Conservation (phyloP, 2,888 invertebrate species). For the Spodoptera exigua region DNA sequence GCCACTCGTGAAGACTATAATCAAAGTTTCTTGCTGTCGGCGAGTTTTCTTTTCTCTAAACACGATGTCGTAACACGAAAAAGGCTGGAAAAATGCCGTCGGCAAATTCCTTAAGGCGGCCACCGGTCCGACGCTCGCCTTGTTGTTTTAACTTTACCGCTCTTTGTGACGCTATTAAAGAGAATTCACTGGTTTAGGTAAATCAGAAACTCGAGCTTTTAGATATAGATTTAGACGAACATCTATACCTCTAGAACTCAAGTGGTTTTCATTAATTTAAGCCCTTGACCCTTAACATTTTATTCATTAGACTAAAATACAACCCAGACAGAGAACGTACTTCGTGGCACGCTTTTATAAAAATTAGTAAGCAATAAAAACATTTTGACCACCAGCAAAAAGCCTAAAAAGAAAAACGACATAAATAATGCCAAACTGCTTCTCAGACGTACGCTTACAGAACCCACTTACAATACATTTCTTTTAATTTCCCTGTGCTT, state of each 20-base stretch:
- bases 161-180: constrained; percentile 79
- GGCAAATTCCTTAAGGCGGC: constrained; percentile 79
- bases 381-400: constrained; percentile 24
- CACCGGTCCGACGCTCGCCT: constrained; percentile 66
- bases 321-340: constrained; percentile 9
- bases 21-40: constrained; percentile 87
- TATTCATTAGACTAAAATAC: constrained; percentile 18
- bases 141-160: constrained; percentile 80
- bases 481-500: constrained; percentile 48
- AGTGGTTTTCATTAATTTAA: constrained; percentile 15
- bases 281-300: constrained; percentile 21
- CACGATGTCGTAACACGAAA: constrained; percentile 88
- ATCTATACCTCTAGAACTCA: constrained; percentile 26
- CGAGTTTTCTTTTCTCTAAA: constrained; percentile 88
- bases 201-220: constrained; percentile 68
- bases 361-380: constrained; percentile 32
- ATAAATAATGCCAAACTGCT: constrained; percentile 35
- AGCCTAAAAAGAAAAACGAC: constrained; percentile 32
- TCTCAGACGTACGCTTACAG: constrained; percentile 30
- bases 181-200: constrained; percentile 75
- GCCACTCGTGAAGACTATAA: constrained; percentile 87
- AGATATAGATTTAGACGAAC: constrained; percentile 42
- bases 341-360: constrained; percentile 7
- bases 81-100: constrained; percentile 86
- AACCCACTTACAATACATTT: constrained; percentile 51